These are phyloP conservation scores for Loris lydekkerianus DNA, from an alignment of 2,797 vertebrate genomes.

Conservation along the genomic window DNA sequence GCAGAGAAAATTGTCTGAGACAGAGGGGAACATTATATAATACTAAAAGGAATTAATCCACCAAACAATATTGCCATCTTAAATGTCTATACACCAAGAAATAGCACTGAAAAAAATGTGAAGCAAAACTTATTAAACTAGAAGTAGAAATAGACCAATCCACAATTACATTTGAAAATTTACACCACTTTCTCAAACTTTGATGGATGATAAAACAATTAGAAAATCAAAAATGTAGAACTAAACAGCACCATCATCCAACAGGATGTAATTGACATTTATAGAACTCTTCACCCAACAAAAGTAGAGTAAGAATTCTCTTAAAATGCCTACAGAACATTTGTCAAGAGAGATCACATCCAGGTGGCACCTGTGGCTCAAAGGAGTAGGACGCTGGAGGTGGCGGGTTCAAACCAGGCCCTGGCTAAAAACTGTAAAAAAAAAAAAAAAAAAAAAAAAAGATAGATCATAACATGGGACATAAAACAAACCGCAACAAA, in stretches of 20 bases:
- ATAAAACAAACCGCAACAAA: conserved; percentile 42
- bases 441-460: too few species aligned
- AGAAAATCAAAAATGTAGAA: conserved; percentile 31
- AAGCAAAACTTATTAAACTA: conserved; percentile 4
- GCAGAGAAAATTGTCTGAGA: conserved; percentile 62
- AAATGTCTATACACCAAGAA: conserved; percentile 57
- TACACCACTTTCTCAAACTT: conserved; percentile 7
- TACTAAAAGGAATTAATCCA: conserved; percentile 28
- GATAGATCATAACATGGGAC: conserved; percentile 17
- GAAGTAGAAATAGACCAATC: conserved; percentile 53
- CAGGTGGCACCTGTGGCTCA: too few species aligned
- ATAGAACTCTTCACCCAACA: conserved; percentile 40
- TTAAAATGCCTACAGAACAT: conserved; percentile 53
- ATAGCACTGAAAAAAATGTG: conserved; percentile 2
- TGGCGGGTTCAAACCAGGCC: too few species aligned
- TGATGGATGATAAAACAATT: conserved; percentile 40
- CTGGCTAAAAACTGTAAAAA: too few species aligned
- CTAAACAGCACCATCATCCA: conserved; percentile 19
- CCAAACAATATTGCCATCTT: conserved; percentile 22
- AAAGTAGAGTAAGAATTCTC: background rate
- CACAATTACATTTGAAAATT: conserved; percentile 39
- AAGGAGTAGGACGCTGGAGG: too few species aligned
- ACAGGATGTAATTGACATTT: conserved; percentile 23
- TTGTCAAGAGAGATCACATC: conserved; percentile 29
- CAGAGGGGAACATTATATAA: conserved; percentile 28